These are phyloP conservation scores for Cephalopterus ornatus DNA, from an alignment of 2,113 vertebrate genomes.

Conservation along the genomic window DNA sequence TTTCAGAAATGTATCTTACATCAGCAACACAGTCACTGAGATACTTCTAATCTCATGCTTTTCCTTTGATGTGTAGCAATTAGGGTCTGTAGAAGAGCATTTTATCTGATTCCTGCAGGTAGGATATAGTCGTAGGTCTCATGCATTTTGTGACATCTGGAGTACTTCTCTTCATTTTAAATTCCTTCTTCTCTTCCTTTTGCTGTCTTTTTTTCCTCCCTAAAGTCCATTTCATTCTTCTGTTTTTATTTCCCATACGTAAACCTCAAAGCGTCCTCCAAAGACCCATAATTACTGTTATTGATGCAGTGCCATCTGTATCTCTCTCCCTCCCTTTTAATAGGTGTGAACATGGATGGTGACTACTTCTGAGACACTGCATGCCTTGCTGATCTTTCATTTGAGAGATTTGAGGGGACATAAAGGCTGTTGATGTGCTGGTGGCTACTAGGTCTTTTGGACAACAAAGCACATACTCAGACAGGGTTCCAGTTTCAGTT, in stretches of 20 bases:
- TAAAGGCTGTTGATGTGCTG: background rate
- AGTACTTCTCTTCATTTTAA: background rate
- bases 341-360: background rate
- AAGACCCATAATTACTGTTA: background rate
- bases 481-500: background rate
- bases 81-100: background rate
- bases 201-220: accelerated
- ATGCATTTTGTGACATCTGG: background rate
- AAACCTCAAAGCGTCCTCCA: background rate
- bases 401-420: background rate
- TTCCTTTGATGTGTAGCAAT: background rate
- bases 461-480: background rate
- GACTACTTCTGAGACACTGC: background rate
- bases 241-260: background rate
- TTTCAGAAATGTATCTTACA: background rate
- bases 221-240: background rate
- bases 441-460: background rate
- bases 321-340: background rate
- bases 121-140: background rate
- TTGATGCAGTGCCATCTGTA: background rate
- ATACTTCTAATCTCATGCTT: background rate
- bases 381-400: background rate
- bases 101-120: conserved; percentile 16
- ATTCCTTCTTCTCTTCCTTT: background rate
- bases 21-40: background rate